Evolutionary conservation across 37 sponge, comb jelly and placozoan genomes (phyloP), one percentile per base, ranked within the genome.

Genomic region (Beroe ovata): DNA sequence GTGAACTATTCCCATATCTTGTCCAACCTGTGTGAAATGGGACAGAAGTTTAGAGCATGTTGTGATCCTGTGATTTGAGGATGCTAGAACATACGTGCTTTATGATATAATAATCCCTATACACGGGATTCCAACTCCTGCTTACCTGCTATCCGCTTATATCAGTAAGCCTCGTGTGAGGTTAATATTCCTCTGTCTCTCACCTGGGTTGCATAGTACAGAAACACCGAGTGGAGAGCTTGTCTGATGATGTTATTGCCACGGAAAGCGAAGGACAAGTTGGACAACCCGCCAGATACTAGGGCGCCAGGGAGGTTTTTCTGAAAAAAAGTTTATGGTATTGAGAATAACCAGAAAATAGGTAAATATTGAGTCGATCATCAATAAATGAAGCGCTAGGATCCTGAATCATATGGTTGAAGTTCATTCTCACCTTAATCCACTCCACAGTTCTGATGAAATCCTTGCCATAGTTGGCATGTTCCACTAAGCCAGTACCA

Each of bases 1-100:
- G 93, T 98, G 96, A 22, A 98, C 99, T 60, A 98, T 98, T 0
- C 96, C 96, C 99, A 98, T 96, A 64, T 98, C 99, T 94, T 95
- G 93, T 34, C 99, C 99, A 63, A 91, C 92, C 94, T 97, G 54
- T 40, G 60, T 6, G 54, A n/a, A n/a, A n/a, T n/a, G n/a, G n/a
- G n/a, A n/a, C n/a, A n/a, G n/a, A n/a, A n/a, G n/a, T n/a, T n/a
- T n/a, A n/a, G n/a, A n/a, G n/a, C n/a, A n/a, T n/a, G n/a, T n/a
- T n/a, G n/a, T n/a, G n/a, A n/a, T n/a, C n/a, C n/a, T n/a, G n/a
- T n/a, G n/a, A n/a, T n/a, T n/a, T n/a, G n/a, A n/a, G n/a, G n/a
- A n/a, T n/a, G n/a, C n/a, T n/a, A n/a, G n/a, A n/a, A n/a, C n/a
- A n/a, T n/a, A n/a, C n/a, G n/a, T n/a, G n/a, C n/a, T n/a, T n/a